phyloP scores from a whole-genome alignment of 2,797 vertebrate species.

The Gymnoscopelus microlampas region DNA sequence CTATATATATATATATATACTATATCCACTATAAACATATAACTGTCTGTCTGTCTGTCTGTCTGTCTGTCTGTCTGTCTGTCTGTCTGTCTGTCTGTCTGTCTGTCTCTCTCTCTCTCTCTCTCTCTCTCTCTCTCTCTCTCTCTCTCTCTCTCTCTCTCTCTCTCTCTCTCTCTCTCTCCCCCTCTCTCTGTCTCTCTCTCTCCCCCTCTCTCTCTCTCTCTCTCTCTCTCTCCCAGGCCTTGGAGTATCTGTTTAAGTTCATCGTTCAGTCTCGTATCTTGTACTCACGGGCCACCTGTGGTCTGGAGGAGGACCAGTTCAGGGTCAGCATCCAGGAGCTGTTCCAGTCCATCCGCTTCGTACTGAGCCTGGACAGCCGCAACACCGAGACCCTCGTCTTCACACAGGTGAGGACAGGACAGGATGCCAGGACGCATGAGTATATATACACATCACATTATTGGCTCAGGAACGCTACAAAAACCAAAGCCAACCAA shows the following conservation, averaged over 20 bases:
- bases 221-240: constrained; percentile 74
- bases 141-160: not conserved
- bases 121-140: not conserved
- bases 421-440: not conserved
- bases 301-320: constrained; percentile 97
- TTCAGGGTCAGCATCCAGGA: constrained; percentile 95
- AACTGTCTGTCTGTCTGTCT: too few species aligned
- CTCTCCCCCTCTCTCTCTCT: too few species aligned
- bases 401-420: constrained; percentile 92
- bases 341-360: constrained; percentile 97
- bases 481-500: too few species aligned
- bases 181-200: not conserved
- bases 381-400: constrained; percentile 81
- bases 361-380: constrained; percentile 90
- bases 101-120: not conserved
- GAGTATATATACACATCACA: too few species aligned
- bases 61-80: not conserved
- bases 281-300: constrained; percentile 96
- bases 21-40: too few species aligned
- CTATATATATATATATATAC: too few species aligned
- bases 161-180: too few species aligned
- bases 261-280: constrained; percentile 97
- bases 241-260: constrained; percentile 98
- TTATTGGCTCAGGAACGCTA: too few species aligned
- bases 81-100: not conserved